Conservation (phyloP, 37 sponge, comb jelly and placozoan species). For the Aplysina aerophoba region DNA sequence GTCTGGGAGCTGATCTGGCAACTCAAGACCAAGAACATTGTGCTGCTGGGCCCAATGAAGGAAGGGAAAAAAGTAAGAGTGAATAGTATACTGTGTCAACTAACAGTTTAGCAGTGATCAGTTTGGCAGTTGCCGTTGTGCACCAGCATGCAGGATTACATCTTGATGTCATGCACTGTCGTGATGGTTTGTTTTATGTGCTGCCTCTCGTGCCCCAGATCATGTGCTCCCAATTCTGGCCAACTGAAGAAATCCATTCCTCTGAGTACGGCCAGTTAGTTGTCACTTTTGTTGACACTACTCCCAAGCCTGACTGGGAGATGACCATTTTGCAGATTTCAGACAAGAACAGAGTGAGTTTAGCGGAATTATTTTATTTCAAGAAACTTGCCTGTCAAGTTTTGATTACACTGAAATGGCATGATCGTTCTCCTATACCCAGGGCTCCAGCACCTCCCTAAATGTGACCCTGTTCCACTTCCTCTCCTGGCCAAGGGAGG, state of each 20-base stretch:
- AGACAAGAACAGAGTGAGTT: background rate
- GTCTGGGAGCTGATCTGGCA: conserved; percentile 31
- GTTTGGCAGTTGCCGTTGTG: too few species aligned
- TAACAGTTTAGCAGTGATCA: too few species aligned
- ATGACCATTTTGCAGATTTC: background rate
- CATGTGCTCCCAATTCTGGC: background rate
- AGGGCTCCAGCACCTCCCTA: background rate
- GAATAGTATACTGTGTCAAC: too few species aligned
- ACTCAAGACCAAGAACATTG: background rate
- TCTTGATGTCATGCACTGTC: too few species aligned
- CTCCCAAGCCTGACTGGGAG: background rate
- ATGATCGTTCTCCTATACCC: too few species aligned
- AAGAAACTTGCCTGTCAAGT: too few species aligned
- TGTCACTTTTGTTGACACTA: background rate
- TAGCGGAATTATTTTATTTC: too few species aligned
- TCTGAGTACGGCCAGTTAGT: background rate
- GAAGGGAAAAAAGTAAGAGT: background rate
- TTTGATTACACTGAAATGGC: too few species aligned
- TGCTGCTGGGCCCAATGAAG: background rate
- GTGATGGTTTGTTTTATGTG: too few species aligned
- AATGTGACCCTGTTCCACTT: conserved; percentile 4
- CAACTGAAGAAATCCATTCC: background rate
- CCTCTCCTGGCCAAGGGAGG: background rate
- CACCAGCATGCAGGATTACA: too few species aligned
- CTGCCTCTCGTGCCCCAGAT: background rate